A percentile compares a stretch with the other conserved stretches of the same genome.
These are phyloP conservation scores for Xanthia togata DNA, from an alignment of 2,888 invertebrate species.

Conservation along the genomic window DNA sequence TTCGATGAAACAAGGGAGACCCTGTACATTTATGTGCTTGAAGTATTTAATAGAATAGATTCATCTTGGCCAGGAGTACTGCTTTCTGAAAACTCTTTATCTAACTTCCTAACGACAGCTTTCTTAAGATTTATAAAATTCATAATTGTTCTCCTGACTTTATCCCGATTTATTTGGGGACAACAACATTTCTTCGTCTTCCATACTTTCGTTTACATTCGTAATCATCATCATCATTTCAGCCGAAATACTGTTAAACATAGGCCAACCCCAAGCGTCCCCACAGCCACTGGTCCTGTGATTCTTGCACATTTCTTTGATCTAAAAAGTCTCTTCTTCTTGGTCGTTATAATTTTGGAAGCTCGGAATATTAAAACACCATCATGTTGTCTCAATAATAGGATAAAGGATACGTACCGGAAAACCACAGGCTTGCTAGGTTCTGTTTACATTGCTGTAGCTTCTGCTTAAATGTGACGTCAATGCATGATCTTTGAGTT, in stretches of 20 bases:
- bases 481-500: slow-evolving; percentile 1
- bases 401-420: neutral
- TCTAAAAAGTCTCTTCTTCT: neutral
- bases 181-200: neutral
- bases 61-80: neutral
- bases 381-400: neutral
- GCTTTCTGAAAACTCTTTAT: too few relatives aligned
- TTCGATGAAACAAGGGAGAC: too few relatives aligned
- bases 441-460: neutral
- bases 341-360: neutral
- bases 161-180: too few relatives aligned
- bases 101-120: neutral
- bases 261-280: neutral
- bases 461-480: neutral
- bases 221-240: neutral
- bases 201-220: neutral
- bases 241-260: neutral
- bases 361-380: neutral
- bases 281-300: neutral
- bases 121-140: neutral
- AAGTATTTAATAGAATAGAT: too few relatives aligned
- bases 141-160: too few relatives aligned
- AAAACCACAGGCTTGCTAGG: slow-evolving; percentile 7
- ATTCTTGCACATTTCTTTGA: neutral
- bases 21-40: too few relatives aligned